Evolutionary conservation across 1,140 invertebrate species (phyloP).

Genomic region (Apis laboriosa): DNA sequence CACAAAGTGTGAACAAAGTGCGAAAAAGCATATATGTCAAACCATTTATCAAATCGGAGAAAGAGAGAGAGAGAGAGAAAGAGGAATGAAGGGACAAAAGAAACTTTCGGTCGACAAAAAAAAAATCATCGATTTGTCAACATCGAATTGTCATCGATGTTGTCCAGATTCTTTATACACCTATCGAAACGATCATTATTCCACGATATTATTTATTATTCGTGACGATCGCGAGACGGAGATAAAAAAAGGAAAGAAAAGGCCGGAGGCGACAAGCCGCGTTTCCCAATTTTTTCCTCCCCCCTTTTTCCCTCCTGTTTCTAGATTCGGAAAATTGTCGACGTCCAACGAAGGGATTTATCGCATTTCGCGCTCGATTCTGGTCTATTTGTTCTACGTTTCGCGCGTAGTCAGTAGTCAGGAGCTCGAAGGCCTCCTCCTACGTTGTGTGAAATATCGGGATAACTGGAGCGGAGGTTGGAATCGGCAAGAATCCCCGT

Average conservation of each 20-base stretch:
- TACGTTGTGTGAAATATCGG: constrained; percentile 38
- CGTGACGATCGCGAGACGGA: background rate
- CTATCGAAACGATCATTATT: constrained; percentile 6
- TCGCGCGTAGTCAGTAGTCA: constrained; percentile 42
- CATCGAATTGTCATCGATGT: background rate
- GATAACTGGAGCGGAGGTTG: background rate
- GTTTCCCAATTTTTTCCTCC: constrained; percentile 4
- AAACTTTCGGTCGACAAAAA: no score
- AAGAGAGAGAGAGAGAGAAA: background rate
- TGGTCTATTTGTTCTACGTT: constrained; percentile 65
- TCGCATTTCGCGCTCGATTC: constrained; percentile 58
- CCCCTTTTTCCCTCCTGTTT: background rate
- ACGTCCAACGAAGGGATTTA: constrained; percentile 54
- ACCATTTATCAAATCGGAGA: background rate
- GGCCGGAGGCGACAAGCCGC: background rate
- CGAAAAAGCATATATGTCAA: background rate
- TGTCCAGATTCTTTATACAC: background rate
- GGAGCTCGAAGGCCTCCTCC: background rate
- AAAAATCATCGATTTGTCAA: no score
- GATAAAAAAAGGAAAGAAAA: background rate
- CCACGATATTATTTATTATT: constrained; percentile 9
- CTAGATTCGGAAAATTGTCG: constrained; percentile 60
- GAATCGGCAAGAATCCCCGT: constrained; percentile 1
- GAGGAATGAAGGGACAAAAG: background rate
- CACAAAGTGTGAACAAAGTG: no score